These are phyloP conservation scores for Mesopsocus fuscifrons DNA, from an alignment of 2,888 invertebrate species.

Conservation along the genomic window DNA sequence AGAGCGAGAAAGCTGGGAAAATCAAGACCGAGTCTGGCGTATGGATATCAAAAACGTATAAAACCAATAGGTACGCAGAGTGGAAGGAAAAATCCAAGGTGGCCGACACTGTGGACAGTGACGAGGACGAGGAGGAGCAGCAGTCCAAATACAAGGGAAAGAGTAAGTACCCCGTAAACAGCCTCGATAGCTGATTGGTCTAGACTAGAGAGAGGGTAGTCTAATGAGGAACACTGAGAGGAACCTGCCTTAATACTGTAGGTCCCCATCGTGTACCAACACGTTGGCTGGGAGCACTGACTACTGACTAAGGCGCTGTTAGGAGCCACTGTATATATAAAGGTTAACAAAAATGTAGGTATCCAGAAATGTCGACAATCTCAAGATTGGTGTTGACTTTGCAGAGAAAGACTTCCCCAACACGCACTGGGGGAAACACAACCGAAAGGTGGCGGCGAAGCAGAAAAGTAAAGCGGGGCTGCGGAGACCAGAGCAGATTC, in stretches of 20 bases:
- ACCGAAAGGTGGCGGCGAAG: neutral
- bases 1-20: conserved; percentile 43
- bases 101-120: conserved; percentile 28
- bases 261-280: too few relatives aligned
- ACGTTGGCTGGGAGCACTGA: too few relatives aligned
- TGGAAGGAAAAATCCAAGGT: conserved; percentile 66
- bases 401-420: neutral
- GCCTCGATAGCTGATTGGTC: too few relatives aligned
- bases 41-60: conserved; percentile 87
- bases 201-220: too few relatives aligned
- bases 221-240: too few relatives aligned
- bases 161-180: neutral
- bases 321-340: conserved; percentile 59
- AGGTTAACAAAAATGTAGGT: conserved; percentile 66
- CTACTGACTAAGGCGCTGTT: too few relatives aligned
- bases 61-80: conserved; percentile 69
- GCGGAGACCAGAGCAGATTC: conserved; percentile 1
- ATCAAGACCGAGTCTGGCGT: conserved; percentile 91
- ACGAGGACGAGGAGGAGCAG: conserved; percentile 22
- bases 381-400: conserved; percentile 21
- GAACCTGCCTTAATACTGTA: too few relatives aligned
- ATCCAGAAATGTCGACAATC: conserved; percentile 28
- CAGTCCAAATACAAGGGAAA: conserved; percentile 10
- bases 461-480: neutral
- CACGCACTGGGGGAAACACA: neutral